Base-by-base conservation (phyloP, 2,888 invertebrate genomes). In the Chironomus tentans region DNA sequence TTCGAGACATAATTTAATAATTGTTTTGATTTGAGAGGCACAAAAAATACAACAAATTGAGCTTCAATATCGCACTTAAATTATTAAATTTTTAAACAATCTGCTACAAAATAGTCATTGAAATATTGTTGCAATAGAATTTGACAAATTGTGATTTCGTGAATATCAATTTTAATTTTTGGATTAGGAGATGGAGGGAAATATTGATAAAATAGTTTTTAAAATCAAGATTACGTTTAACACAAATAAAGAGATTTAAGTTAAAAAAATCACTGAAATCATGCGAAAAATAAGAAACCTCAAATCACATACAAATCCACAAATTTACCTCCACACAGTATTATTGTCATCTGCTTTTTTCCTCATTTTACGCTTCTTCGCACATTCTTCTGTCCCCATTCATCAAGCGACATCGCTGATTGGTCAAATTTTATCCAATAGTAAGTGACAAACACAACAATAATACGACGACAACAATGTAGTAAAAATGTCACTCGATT, bases 1-100 rank as follows among this genome's bases (percentile, higher is more conserved):
- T 65, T 50, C 65, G 65, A 50, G 65, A 62, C 47, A 62, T 65
- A 73, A 73, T 73, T 73, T 73, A 73, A 73, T 73, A 73, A 73
- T 62, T 73, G 65, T 6, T 22, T 73, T 73, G 73, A 73, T 73
- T 73, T 38, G 38, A 56, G 24, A 21, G 48, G 70, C 47, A 28
- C 28, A 28, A 24, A 24, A 2, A 3, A 2, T 24, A 24, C 22
- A 24, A 24, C 22, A 24, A 24, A 24, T 24, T 24, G 50, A 3
- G 50, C 50, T 4, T 48, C 50, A 48, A 50, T 12, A 15, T 28
- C 28, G 5, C 3, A 28, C 28, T 28, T 28, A 28, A 28, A 24
- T 24, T 24, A 24, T 24, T 24, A 24, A 24, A 3, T 28, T 28
- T 28, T 28, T 10, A 70, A 38, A 47, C 3, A 15, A 47, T 2